Base-by-base conservation (phyloP, 2,113 vertebrate genomes). In the Rhabdomys dilectus region DNA sequence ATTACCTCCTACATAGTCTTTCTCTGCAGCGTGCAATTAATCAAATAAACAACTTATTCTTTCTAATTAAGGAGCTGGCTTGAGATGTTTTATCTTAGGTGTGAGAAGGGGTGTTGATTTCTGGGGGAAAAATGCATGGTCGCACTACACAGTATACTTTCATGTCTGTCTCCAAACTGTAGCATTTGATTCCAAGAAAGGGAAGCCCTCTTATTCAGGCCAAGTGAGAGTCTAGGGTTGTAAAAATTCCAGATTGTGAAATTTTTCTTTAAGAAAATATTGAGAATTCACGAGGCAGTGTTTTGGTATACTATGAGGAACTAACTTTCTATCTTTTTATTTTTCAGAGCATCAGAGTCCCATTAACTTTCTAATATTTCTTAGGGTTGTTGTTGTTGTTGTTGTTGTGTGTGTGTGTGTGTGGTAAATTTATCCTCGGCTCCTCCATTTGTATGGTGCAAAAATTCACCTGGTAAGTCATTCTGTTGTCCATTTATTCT, bases 21-120 rank as follows among this genome's bases (percentile, higher is more conserved):
- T 97, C 97, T 29, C 70, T 66, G 85, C 62, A 92, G 62, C 39
- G 76, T 98, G 97, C 95, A 96, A 96, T 98, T 98, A 98, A 97
- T 96, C 96, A 97, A 98, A 95, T 96, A 97, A 97, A 97, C 89
- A 68, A 97, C 80, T 97, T 98, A 97, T 94, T 94, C 92, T 98
- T 98, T 97, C 81, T 97, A 78, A 98, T 98, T 98, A 98, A 92
- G 90, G 88, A 97, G 86, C 26, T 0, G 0, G 48, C 96, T 98
- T 92, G 85, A 97, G 97, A 80, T 96, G 91, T 85, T 91, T 98
- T 95, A 96, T 97, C 89, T 60, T 93, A 82, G 70, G 58, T 97
- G 80, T 96, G 89, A 81, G 92, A 96, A 97, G 60, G 53, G 2
- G 13, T 91, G 60, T 91, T 96, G 53, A 92, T 95, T 97, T 96